Evolutionary conservation across 2,113 vertebrate species (phyloP).

Genomic region (Myotis davidii): DNA sequence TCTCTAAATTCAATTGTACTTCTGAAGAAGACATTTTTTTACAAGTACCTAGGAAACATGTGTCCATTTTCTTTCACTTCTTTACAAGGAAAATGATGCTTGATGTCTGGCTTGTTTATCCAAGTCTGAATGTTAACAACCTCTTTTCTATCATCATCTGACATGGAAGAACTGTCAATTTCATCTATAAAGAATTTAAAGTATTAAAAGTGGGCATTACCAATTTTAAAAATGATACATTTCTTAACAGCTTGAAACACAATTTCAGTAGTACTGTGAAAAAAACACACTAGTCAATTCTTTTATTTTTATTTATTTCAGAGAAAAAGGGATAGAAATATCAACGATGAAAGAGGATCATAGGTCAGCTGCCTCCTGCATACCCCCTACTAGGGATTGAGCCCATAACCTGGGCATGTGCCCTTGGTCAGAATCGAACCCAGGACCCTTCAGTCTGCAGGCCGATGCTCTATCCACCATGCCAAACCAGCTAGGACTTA

Average conservation of each 20-base stretch:
- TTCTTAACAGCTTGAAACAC: constrained; percentile 34
- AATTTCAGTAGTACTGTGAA: not conserved
- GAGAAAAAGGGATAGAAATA: too few species aligned
- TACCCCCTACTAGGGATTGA: too few species aligned
- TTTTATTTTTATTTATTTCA: too few species aligned
- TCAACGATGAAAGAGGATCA: too few species aligned
- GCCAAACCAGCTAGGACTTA: too few species aligned
- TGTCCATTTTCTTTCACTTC: constrained; percentile 99
- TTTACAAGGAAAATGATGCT: constrained; percentile 95
- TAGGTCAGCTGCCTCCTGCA: too few species aligned
- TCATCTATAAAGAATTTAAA: constrained; percentile 89
- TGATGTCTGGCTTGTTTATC: constrained; percentile 98
- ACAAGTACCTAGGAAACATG: constrained; percentile 96
- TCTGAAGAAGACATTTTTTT: constrained; percentile 49
- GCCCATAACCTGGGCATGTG: too few species aligned
- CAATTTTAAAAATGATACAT: not conserved
- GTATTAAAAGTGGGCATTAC: constrained; percentile 12
- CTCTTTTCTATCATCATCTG: constrained; percentile 98
- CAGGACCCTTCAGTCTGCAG: too few species aligned
- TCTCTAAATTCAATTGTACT: constrained; percentile 33
- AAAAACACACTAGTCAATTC: not conserved
- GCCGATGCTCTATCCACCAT: too few species aligned
- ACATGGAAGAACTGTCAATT: constrained; percentile 98
- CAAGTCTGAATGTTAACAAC: constrained; percentile 98
- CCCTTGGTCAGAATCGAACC: too few species aligned